These are phyloP conservation scores for Atta colombica DNA, from an alignment of 1,140 invertebrate genomes.

Conservation along the genomic window DNA sequence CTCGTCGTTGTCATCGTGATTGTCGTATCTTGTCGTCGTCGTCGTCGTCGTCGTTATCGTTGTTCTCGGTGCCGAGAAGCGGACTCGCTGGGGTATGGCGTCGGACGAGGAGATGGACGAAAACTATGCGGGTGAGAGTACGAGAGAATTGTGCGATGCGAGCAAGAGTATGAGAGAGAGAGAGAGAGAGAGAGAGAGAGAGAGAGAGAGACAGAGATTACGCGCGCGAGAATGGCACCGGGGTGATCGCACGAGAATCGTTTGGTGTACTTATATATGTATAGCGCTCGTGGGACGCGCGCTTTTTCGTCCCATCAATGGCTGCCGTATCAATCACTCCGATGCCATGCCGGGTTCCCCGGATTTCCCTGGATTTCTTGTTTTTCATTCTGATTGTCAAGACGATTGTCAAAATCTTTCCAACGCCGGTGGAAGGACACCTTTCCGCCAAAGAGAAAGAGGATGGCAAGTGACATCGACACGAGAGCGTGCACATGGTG, in stretches of 20 bases:
- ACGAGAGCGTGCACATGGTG: constrained; percentile 39
- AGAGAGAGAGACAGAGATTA: constrained; percentile 14
- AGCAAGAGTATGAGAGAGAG: background rate
- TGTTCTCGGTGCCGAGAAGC: background rate
- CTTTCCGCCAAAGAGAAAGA: background rate
- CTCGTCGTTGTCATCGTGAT: constrained; percentile 6
- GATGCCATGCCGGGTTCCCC: background rate
- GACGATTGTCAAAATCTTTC: too few species aligned
- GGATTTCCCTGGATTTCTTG: too few species aligned
- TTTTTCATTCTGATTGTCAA: too few species aligned
- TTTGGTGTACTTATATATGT: constrained; percentile 11
- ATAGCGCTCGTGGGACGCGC: constrained; percentile 79
- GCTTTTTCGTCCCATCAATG: constrained; percentile 83
- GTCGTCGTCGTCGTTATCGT: background rate
- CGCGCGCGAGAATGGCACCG: background rate
- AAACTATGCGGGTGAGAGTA: constrained; percentile 92
- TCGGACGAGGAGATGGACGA: constrained; percentile 93
- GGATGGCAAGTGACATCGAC: background rate
- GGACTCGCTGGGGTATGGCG: constrained; percentile 87
- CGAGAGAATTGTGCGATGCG: too few species aligned
- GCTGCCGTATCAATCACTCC: constrained; percentile 82
- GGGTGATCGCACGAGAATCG: constrained; percentile 1
- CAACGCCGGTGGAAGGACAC: too few species aligned
- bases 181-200: constrained; percentile 7
- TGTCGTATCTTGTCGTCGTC: background rate